phyloP scores from a whole-genome alignment of 2,797 vertebrate genomes.

The Sebastes dallii region DNA sequence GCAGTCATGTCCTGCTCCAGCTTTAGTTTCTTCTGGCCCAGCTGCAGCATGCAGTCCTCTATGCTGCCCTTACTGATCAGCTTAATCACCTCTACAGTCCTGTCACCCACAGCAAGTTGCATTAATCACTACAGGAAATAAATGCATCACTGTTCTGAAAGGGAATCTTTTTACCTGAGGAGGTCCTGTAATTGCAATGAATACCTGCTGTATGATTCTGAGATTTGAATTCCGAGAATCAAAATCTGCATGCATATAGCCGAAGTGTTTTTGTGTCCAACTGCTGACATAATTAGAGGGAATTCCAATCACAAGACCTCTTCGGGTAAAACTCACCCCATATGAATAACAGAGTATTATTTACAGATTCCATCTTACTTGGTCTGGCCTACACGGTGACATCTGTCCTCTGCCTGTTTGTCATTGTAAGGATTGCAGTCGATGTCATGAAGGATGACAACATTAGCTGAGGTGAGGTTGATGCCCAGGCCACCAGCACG shows the following conservation, averaged over 20 bases:
- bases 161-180: background rate
- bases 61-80: slow-evolving; percentile 93
- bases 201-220: background rate
- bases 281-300: background rate
- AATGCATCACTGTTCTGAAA: background rate
- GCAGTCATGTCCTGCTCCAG: slow-evolving; percentile 97
- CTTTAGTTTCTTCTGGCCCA: slow-evolving; percentile 93
- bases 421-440: slow-evolving; percentile 98
- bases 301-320: background rate
- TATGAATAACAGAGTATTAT: background rate
- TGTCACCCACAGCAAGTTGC: slow-evolving; percentile 35
- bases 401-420: slow-evolving; percentile 97
- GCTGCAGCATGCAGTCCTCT: slow-evolving; percentile 93
- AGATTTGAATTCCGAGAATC: background rate
- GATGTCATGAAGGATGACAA: slow-evolving; percentile 96
- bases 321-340: background rate
- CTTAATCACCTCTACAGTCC: slow-evolving; percentile 88
- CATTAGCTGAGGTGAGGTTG: slow-evolving; percentile 95
- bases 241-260: background rate
- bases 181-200: background rate
- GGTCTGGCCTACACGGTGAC: slow-evolving; percentile 95
- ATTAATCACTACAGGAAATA: background rate
- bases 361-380: slow-evolving; percentile 78
- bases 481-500: slow-evolving; percentile 96
- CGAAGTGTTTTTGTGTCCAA: background rate